Percentiles rank a stretch among this genome's conserved stretches.
Evolutionary conservation across 2,797 vertebrate species (phyloP).

Genomic region (Bufotes viridis): DNA sequence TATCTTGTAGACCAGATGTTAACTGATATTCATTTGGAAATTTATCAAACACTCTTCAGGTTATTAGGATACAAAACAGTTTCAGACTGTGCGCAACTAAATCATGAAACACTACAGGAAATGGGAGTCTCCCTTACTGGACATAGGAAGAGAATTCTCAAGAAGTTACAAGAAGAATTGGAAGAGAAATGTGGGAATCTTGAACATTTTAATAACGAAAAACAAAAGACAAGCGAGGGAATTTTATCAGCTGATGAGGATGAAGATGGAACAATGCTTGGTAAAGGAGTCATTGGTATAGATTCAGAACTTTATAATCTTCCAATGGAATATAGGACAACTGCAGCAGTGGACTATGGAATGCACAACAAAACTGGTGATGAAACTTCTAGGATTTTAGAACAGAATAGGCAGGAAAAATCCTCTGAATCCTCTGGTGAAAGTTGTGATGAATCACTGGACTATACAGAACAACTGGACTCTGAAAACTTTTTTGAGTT

Average conservation of each 20-base stretch:
- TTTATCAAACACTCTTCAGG: slow-evolving; percentile 80
- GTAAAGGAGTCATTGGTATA: not conserved
- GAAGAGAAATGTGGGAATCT: slow-evolving; percentile 56
- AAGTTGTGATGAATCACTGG: slow-evolving; percentile 4
- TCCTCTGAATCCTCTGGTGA: not conserved
- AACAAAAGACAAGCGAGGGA: slow-evolving; percentile 13
- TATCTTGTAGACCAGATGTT: slow-evolving; percentile 83
- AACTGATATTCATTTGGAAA: slow-evolving; percentile 82
- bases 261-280: not conserved
- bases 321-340: not conserved
- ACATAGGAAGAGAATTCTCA: slow-evolving; percentile 89
- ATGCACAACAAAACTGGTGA: not conserved
- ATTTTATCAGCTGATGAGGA: not conserved
- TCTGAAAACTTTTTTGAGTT: slow-evolving; percentile 64
- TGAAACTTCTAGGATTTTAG: not conserved
- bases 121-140: slow-evolving; percentile 88
- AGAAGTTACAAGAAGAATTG: slow-evolving; percentile 78
- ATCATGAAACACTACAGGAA: slow-evolving; percentile 79
- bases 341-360: not conserved
- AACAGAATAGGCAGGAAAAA: not conserved
- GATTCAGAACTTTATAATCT: not conserved
- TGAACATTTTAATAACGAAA: slow-evolving; percentile 67
- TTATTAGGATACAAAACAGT: slow-evolving; percentile 77
- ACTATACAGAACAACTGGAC: not conserved
- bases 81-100: slow-evolving; percentile 80